Base-by-base conservation (phyloP, 1,140 invertebrate genomes). In the Ceratina australensis region DNA sequence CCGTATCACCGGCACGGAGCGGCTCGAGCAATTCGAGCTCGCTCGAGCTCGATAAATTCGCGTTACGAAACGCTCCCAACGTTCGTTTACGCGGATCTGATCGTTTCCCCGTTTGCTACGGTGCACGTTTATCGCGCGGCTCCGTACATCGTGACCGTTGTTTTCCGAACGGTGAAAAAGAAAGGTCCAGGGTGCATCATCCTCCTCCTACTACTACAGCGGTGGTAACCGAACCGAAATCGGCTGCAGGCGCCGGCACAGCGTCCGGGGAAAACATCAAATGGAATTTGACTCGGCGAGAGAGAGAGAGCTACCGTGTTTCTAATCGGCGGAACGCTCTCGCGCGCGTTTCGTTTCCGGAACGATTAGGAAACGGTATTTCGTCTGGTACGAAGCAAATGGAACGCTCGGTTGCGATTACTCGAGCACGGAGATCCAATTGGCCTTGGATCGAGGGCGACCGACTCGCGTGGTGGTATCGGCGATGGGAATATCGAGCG, bases 11-110 rank as follows among this genome's bases (percentile, higher is more conserved):
- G 73, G 16, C 28, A 49, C 49, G 42, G 20, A 59, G 10, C 16
- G 65, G 24, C 26, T 61, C 65, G 56, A 26, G 56, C 66, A 61
- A 69, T 76, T 76, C 56, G 42, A 76, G 61, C 24, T 69, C 60
- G 69, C 47, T 76, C 74, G 66, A 76, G 74, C 74, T 52, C 74
- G 57, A 76, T 76, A 76, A 76, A 76, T 76, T 76, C 47, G 56
- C 57, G 74, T 42, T 76, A 76, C 65, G 56, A 69, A 69, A 76
- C 47, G 74, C n/a, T 49, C 4, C 54, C 18, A 26, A 24, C 66
- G 54, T 76, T 69, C 74, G 74, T 69, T 76, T 69, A 60, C 73
- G 65, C 47, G 65, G 56, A 42, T 26, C 74, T 56, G 65, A 76
- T 69, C 28, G 72, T 47, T 74, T 56, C 42, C 7, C 13, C 42